Evolutionary conservation across 2,113 vertebrate species (phyloP).

Genomic region (Chunga burmeisteri): DNA sequence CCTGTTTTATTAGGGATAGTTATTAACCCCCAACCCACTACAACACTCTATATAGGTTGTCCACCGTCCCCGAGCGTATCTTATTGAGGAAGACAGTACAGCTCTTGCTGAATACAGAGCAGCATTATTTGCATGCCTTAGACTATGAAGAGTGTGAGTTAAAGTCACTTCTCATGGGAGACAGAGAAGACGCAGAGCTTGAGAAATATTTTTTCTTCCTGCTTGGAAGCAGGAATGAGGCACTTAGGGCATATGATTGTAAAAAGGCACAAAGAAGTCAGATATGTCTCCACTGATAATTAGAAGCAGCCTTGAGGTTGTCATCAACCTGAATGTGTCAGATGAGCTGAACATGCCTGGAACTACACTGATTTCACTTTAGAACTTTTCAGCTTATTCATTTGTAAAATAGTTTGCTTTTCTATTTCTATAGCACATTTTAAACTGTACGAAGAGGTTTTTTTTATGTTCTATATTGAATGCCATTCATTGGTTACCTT

Average conservation of each 20-base stretch:
- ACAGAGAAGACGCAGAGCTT: neutral
- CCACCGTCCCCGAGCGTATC: neutral
- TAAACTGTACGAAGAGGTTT: neutral
- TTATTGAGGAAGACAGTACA: neutral
- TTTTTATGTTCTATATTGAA: neutral
- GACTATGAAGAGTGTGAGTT: neutral
- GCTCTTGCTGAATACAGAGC: neutral
- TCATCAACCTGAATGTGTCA: constrained; percentile 44
- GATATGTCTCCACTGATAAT: neutral
- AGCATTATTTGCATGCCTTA: fast-evolving
- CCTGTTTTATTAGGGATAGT: neutral
- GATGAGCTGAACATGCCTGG: neutral
- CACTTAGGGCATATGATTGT: neutral
- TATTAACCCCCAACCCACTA: neutral
- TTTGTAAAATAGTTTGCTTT: neutral
- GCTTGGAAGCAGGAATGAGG: neutral
- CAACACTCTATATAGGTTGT: neutral
- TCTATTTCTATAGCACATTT: neutral
- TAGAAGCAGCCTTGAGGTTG: constrained; percentile 41
- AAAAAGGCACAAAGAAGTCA: neutral
- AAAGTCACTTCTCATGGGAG: neutral
- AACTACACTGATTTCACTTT: neutral
- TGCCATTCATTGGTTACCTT: neutral
- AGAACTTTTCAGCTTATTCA: neutral
- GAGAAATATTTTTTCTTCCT: neutral